Evolutionary conservation across 2,888 invertebrate species (phyloP).

Genomic region (Spisula solida): DNA sequence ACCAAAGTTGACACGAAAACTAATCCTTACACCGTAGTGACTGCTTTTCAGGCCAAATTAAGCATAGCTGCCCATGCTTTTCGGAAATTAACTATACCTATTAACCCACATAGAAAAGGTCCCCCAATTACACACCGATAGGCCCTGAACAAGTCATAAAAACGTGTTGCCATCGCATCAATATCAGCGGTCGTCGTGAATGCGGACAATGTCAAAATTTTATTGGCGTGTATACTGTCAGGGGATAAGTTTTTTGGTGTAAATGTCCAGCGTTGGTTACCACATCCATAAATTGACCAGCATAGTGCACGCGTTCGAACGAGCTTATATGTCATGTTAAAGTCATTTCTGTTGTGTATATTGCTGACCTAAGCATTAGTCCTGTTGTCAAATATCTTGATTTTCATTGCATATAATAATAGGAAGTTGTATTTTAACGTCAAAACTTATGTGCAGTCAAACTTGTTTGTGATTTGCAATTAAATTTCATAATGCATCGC

Average conservation of each 20-base stretch:
- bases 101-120: neutral
- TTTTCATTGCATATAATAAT: neutral
- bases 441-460: neutral
- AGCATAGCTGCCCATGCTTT: neutral
- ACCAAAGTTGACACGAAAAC: neutral
- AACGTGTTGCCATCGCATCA: conserved; percentile 11
- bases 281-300: neutral
- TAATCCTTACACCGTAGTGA: neutral
- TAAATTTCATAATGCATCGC: neutral
- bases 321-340: neutral
- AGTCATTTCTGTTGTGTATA: neutral
- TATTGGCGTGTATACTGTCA: conserved; percentile 12
- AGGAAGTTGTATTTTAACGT: neutral
- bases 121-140: neutral
- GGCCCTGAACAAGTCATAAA: neutral
- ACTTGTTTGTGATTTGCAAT: neutral
- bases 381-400: neutral
- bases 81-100: neutral
- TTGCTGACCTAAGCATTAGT: neutral
- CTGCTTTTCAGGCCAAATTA: neutral
- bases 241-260: neutral
- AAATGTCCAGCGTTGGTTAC: neutral
- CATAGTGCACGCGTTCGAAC: neutral
- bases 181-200: neutral
- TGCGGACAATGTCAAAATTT: neutral